Evolutionary conservation across 37 sponge, comb jelly and placozoan genomes (phyloP), one percentile per base, ranked within the genome.

Genomic region (Beroe forskalii): DNA sequence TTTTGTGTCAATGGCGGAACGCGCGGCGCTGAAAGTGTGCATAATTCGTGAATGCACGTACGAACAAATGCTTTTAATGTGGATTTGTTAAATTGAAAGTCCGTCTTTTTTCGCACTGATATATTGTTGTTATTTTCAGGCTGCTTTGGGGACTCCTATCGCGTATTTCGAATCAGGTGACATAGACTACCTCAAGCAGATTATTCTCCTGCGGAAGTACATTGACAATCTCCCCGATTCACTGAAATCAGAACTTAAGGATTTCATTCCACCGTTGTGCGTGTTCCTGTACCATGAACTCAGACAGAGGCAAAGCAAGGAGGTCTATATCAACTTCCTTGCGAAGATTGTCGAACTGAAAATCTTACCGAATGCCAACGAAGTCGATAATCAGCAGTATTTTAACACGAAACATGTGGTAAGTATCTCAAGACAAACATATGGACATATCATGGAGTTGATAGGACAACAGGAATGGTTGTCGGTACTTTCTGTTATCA

Each of bases 371-470:
- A 41, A 38, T 44, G 86, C 86, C 1, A 80, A 80, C 42, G 86
- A 80, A 44, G 86, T 80, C 0, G 86, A 80, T 27, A 42, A 80
- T 44, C 55, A 41, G 27, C 38, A 80, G 27, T 80, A 80, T 43
- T 80, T 41, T 24, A 80, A 80, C 86, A 80, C 86, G 27, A 80
- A 80, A 23, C 86, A 80, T 43, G 86, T 80, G 55, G 35, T 80
- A 0, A 44, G 55, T 25, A 2, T 80, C 19, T 80, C 86, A 28
- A 3, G 86, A 25, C 22, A 41, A 38, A 80, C 86, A 27, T 80
- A 80, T 24, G 86, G 42, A 25, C 86, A 80, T 44, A 14, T 80
- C 4, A 80, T 80, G 24, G 55, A 43, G 8, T 3, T 80, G 30
- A 80, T 80, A n/a, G n/a, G 38, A 2, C n/a, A 80, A 19, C 55